A percentile compares a stretch with the other conserved stretches of the same genome.
phyloP scores from a whole-genome alignment of 1,140 invertebrate genomes.

The Drosophila watanabei region DNA sequence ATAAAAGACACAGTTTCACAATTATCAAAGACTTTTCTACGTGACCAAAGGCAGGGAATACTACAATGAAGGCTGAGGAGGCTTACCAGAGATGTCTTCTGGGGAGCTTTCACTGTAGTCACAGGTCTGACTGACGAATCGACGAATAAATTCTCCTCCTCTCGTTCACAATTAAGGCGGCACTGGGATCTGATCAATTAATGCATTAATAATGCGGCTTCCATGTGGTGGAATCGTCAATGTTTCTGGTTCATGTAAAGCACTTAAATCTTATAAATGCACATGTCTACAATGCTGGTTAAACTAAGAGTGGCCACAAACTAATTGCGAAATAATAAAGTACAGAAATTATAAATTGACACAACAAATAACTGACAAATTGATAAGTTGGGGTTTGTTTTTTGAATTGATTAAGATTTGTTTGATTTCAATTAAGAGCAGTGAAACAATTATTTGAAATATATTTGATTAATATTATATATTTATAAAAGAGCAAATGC shows the following conservation, averaged over 20 bases:
- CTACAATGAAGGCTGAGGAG: conserved; percentile 2
- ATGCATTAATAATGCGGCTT: conserved; percentile 44
- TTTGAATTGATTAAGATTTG: too few species aligned
- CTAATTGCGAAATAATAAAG: background rate
- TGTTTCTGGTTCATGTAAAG: conserved; percentile 39
- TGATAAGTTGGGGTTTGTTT: background rate
- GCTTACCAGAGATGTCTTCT: conserved; percentile 6
- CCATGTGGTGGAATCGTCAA: conserved; percentile 14
- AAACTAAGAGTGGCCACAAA: background rate
- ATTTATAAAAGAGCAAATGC: too few species aligned
- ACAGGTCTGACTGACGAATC: conserved; percentile 29
- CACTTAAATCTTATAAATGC: conserved; percentile 8
- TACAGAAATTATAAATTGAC: background rate
- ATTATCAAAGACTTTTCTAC: conserved; percentile 34
- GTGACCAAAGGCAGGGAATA: conserved; percentile 61
- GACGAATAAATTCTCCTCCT: conserved; percentile 2
- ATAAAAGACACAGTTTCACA: background rate
- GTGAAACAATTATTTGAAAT: too few species aligned
- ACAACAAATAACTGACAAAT: background rate
- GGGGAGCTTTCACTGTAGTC: conserved; percentile 22
- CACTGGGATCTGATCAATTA: conserved; percentile 64
- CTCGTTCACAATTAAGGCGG: conserved; percentile 28
- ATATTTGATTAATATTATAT: too few species aligned
- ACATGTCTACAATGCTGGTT: background rate
- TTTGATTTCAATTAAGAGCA: too few species aligned